Base-by-base conservation (phyloP, 2,113 vertebrate genomes). In the Crotalus viridis region DNA sequence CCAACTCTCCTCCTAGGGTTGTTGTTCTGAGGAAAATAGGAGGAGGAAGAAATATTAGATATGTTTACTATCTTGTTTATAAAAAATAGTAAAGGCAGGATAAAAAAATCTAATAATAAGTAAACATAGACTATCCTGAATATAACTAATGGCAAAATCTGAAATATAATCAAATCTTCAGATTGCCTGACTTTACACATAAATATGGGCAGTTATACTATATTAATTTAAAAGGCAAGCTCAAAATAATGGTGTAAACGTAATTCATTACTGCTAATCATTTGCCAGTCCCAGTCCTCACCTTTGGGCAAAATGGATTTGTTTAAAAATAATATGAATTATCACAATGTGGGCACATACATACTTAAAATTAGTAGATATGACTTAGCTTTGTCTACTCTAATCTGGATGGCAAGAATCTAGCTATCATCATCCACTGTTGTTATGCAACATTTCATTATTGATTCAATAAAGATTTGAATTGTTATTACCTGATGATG, bases 401-500 rank as follows among this genome's bases (percentile, higher is more conserved):
- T 51, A 69, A 64, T n/a, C 24, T 55, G 64, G 51, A 33, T 39
- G 10, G 33, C 52, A 43, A 10, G 15, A 22, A 89, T 52, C 24
- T 24, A 81, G 33, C 8, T 55, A n/a, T 15, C 8, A 33, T 90
- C 43, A n/a, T 48, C 88, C 15, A 51, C 10, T 56, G 21, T 48
- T 93, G 56, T 91, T 91, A 56, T 48, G 5, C 64, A 94, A 90
- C 59, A n/a, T 57, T 64, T 90, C 61, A 90, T 17, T 6, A 90
- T 17, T 0, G 28, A 90, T 10, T 17, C 46, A 81, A 81, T 21
- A 43, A 19, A 15, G 69, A 33, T 46, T 91, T 87, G 57, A 46
- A 48, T 19, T 91, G 96, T 96, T 94, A 64, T 91, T 91, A 99
- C 99, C 99, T 99, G 97, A 99, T 99, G 96, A 99, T 99, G 93